A percentile compares a stretch with the other conserved stretches of the same genome.
Evolutionary conservation across 2,797 vertebrate genomes (phyloP).

Genomic region (Micromesistius poutassou): DNA sequence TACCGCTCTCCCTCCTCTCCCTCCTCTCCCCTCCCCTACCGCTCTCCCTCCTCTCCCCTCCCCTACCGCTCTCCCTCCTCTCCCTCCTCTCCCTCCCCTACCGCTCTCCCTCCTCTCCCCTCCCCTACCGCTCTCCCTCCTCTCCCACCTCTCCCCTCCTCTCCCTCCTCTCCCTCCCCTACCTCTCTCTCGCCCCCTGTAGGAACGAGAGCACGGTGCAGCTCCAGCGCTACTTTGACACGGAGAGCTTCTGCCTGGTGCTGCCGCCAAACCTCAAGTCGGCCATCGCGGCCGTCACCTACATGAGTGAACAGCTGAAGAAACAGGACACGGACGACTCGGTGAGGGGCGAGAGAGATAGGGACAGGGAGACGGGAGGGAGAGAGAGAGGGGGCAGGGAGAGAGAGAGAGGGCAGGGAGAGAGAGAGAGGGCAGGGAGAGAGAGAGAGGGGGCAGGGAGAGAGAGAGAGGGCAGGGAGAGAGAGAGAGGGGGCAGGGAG

Average conservation of each 20-base stretch:
- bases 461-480: background rate
- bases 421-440: background rate
- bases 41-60: background rate
- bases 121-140: background rate
- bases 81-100: too few species aligned
- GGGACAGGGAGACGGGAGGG: background rate
- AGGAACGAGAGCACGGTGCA: constrained; percentile 71
- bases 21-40: background rate
- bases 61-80: too few species aligned
- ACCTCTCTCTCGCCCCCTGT: constrained; percentile 21
- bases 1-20: background rate
- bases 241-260: constrained; percentile 74
- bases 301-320: constrained; percentile 78
- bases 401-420: background rate
- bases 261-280: constrained; percentile 80
- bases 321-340: constrained; percentile 76
- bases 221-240: constrained; percentile 69
- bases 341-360: constrained; percentile 39
- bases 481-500: background rate
- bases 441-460: background rate
- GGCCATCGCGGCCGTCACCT: constrained; percentile 74
- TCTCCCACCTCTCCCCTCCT: background rate
- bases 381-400: background rate
- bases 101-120: too few species aligned
- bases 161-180: background rate